Base-by-base conservation (phyloP, 2,113 vertebrate species). In the Pagrus major region DNA sequence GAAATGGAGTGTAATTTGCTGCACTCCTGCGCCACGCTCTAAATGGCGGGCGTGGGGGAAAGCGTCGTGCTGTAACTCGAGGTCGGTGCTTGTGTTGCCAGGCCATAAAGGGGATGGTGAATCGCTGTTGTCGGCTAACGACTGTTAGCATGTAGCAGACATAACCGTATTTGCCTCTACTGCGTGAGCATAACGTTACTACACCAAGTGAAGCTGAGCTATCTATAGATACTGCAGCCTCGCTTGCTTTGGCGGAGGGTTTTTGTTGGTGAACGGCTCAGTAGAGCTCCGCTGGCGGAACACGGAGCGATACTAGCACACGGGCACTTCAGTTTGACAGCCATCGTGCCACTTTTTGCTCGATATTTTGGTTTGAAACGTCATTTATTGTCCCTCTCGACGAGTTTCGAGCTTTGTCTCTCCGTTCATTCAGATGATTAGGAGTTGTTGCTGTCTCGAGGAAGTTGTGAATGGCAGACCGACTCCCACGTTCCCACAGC, bases 11-110 rank as follows among this genome's bases (percentile, higher is more conserved):
- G 37, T 49, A n/a, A 41, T 54, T 59, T 27, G 67, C 67, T 33
- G 70, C 70, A 21, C 68, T 71, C 80, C 81, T 54, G 67, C 71
- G 84, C 86, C 88, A 71, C 81, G 87, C 85, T 89, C 74, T 79
- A 88, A 93, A 94, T 93, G 93, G 93, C 92, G 93, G 91, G 91
- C 88, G 83, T 51, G 47, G 66, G 29, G n/a, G 58, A 1, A 29
- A 41, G 80, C 88, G 80, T 49, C 71, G 84, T 15, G 71, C 81
- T 72, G 81, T 83, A 90, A 92, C 87, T 91, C 87, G 86, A 93
- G 86, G 72, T 82, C 92, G 93, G 77, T 79, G 93, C 88, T 91
- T 87, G 51, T 74, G 83, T 74, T 65, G 63, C 37, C 80, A 90
- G 93, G 93, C 92, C 93, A 18, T 27, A 51, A 76, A 85, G 65